Conservation (phyloP, 2,797 vertebrate genomes). For the Galago senegalensis region DNA sequence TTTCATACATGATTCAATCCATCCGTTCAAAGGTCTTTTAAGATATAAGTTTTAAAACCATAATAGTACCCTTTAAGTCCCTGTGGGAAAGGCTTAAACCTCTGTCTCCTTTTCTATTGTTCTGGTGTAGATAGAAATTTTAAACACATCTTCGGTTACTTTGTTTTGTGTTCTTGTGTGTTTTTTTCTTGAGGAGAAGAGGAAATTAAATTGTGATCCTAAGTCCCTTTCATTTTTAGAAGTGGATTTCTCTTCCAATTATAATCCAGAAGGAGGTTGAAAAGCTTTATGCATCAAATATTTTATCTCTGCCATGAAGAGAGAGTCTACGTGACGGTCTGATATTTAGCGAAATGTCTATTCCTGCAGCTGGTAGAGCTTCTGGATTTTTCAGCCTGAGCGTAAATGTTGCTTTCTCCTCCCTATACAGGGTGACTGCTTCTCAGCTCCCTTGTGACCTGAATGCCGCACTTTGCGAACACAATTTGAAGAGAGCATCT, state of each 20-base stretch:
- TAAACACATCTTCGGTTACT: slow-evolving; percentile 68
- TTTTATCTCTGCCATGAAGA: slow-evolving; percentile 45
- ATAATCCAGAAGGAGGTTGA: slow-evolving; percentile 41
- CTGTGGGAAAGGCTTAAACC: slow-evolving; percentile 44
- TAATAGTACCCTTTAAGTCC: slow-evolving; percentile 67
- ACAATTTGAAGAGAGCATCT: background rate
- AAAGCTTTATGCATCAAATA: slow-evolving; percentile 53
- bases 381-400: background rate
- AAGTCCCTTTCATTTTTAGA: slow-evolving; percentile 73
- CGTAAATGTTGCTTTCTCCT: background rate
- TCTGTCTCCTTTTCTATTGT: slow-evolving; percentile 66
- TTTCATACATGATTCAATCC: slow-evolving; percentile 83
- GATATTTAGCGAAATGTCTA: background rate
- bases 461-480: background rate
- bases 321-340: slow-evolving; percentile 15
- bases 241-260: slow-evolving; percentile 68
- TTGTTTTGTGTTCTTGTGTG: slow-evolving; percentile 68
- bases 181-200: slow-evolving; percentile 77
- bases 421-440: background rate
- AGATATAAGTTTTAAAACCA: slow-evolving; percentile 73
- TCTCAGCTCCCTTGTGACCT: background rate
- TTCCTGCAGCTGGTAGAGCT: background rate
- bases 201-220: slow-evolving; percentile 72
- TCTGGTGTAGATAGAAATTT: slow-evolving; percentile 73
- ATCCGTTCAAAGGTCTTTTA: slow-evolving; percentile 81